Base-by-base conservation (phyloP, 2,888 invertebrate species). In the Sialis lutaria region DNA sequence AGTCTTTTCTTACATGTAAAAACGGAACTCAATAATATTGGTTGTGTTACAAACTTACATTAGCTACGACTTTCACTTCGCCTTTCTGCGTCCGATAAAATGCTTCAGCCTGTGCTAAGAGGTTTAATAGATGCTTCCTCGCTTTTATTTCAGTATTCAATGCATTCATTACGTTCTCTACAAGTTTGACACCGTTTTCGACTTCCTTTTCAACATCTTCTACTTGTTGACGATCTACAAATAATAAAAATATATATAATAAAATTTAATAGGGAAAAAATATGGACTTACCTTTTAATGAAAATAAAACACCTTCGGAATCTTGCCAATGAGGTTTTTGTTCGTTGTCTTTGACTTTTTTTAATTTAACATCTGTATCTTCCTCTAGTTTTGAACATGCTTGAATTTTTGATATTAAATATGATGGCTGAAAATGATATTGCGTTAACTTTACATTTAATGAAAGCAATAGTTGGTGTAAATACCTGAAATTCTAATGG, bases 61-160 rank as follows among this genome's bases (percentile, higher is more conserved):
- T 91, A 49, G 88, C 87, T 31, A 96, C 95, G 51, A 95, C 83
- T 72, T 91, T 92, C 9, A 95, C 95, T 70, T 97, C 96, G 6
- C 87, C 85, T 50, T 85, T 74, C 62, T 96, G 95, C 12, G 83
- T 85, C 39, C 87, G 83, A 61, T 93, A 88, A 65, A 89, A 92
- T 50, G 82, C 77, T 56, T 86, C 83, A 5, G 90, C 87, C 41
- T 85, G 82, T 47, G 83, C 79, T 43, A 95, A 65, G 34, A 85
- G 65, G 5, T 84, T 80, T 46, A 93, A 68, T 43, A 96, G 69
- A 3, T 82, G 73, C 53, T 77, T 80, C 51, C 92, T 72, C 42
- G 88, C 84, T 49, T 82, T 79, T 31, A 91, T 82, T 67, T 92
- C 91, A 32, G 81, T 70, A 55, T 87, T 84, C 46, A 92, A 65